phyloP scores from a whole-genome alignment of 1,140 invertebrate genomes.

The Leptopilina clavipes region DNA sequence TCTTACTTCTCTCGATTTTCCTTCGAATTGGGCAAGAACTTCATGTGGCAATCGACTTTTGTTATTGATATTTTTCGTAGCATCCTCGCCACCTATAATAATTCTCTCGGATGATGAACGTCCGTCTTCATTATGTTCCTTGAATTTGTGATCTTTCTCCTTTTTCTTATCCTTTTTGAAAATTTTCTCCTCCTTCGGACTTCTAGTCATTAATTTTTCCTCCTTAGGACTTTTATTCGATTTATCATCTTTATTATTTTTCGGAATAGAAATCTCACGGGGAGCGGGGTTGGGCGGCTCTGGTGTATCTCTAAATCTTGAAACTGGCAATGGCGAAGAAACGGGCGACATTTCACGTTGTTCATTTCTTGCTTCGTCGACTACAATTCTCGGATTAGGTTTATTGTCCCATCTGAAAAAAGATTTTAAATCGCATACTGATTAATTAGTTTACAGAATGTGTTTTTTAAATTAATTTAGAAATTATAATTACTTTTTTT shows the following conservation, averaged over 20 bases:
- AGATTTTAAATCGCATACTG: not conserved
- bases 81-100: constrained; percentile 87
- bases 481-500: too few relatives aligned
- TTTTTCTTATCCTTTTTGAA: constrained; percentile 69
- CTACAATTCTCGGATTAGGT: constrained; percentile 64
- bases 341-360: constrained; percentile 57
- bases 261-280: constrained; percentile 60
- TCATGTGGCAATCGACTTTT: constrained; percentile 81
- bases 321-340: constrained; percentile 57
- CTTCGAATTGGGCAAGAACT: constrained; percentile 85
- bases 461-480: too few relatives aligned
- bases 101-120: constrained; percentile 79
- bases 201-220: constrained; percentile 59
- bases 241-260: constrained; percentile 51
- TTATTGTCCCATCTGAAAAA: constrained; percentile 67
- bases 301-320: constrained; percentile 61
- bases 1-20: constrained; percentile 84
- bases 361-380: constrained; percentile 64
- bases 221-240: constrained; percentile 55
- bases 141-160: constrained; percentile 63
- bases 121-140: constrained; percentile 63
- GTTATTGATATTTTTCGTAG: constrained; percentile 71
- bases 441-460: not conserved
- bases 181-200: constrained; percentile 63
- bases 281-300: constrained; percentile 64